Percentiles rank a stretch among this genome's conserved stretches.
Evolutionary conservation across 2,113 vertebrate genomes (phyloP).

Genomic region (Romanogobio albipinnatus): DNA sequence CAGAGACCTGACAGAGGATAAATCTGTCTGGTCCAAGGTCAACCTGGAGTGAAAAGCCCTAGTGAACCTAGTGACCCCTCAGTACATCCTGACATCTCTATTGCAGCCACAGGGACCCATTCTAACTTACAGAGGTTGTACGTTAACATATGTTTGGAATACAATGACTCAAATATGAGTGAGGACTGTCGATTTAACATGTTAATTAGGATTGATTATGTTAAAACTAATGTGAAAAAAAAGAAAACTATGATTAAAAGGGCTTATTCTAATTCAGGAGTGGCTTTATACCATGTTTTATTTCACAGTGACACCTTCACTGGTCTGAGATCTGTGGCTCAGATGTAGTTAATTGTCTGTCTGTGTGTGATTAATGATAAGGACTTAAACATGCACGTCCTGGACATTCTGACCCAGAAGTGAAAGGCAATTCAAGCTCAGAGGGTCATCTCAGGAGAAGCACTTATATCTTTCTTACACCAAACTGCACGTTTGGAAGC

Average conservation of each 20-base stretch:
- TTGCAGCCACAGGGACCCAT: conserved; percentile 66
- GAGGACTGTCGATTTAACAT: background rate
- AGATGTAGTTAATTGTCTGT: conserved; percentile 79
- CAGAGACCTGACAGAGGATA: conserved; percentile 70
- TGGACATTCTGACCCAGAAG: conserved; percentile 75
- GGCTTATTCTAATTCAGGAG: background rate
- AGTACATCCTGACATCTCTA: conserved; percentile 74
- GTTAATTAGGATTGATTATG: background rate
- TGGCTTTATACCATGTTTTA: background rate
- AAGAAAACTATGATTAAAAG: background rate
- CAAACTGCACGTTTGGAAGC: conserved; percentile 68
- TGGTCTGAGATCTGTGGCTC: conserved; percentile 50
- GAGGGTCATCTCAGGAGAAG: conserved; percentile 78
- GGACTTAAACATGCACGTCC: conserved; percentile 85
- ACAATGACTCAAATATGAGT: background rate
- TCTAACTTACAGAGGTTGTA: background rate
- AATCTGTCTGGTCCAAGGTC: conserved; percentile 80
- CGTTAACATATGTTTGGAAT: background rate
- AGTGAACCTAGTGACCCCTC: conserved; percentile 67
- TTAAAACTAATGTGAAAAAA: background rate
- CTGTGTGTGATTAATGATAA: conserved; percentile 79
- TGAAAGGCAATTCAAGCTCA: conserved; percentile 69
- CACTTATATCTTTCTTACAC: conserved; percentile 77
- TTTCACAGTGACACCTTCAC: conserved; percentile 38
- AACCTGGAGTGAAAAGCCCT: conserved; percentile 74